Evolutionary conservation across 2,888 invertebrate species (phyloP).

Genomic region (Habrosyne pyritoides): DNA sequence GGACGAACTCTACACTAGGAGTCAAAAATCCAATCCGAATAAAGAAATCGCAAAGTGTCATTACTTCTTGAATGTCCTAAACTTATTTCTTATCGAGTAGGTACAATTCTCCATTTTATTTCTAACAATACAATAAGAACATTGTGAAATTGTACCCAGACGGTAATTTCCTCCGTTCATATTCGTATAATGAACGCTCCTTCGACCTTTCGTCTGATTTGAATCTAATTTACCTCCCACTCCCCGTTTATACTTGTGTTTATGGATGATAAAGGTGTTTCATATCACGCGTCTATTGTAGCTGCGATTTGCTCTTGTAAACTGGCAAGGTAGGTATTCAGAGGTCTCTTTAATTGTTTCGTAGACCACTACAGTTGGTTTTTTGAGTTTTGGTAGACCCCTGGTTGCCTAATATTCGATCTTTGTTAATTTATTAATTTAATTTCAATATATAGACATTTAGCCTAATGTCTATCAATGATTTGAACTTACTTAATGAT

Average conservation of each 20-base stretch:
- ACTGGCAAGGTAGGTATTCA: too few species aligned
- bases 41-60: neutral
- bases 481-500: too few species aligned
- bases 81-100: neutral
- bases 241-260: conserved; percentile 20
- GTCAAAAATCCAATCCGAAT: too few species aligned
- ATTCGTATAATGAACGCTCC: conserved; percentile 39
- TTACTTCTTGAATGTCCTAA: neutral
- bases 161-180: conserved; percentile 48
- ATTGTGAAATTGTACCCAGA: conserved; percentile 27
- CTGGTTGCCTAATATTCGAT: too few species aligned
- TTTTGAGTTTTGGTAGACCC: too few species aligned
- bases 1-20: too few species aligned
- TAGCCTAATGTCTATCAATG: too few species aligned
- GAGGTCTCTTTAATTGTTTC: too few species aligned
- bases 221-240: conserved; percentile 56
- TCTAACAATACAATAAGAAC: conserved; percentile 20
- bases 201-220: conserved; percentile 51
- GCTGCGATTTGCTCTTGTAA: neutral
- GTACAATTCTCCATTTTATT: neutral
- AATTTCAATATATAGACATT: too few species aligned
- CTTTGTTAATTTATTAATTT: too few species aligned
- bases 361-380: too few species aligned
- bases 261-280: conserved; percentile 18
- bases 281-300: conserved; percentile 13